phyloP scores from a whole-genome alignment of 2,113 vertebrate genomes.

The Chlamydotis undulata region DNA sequence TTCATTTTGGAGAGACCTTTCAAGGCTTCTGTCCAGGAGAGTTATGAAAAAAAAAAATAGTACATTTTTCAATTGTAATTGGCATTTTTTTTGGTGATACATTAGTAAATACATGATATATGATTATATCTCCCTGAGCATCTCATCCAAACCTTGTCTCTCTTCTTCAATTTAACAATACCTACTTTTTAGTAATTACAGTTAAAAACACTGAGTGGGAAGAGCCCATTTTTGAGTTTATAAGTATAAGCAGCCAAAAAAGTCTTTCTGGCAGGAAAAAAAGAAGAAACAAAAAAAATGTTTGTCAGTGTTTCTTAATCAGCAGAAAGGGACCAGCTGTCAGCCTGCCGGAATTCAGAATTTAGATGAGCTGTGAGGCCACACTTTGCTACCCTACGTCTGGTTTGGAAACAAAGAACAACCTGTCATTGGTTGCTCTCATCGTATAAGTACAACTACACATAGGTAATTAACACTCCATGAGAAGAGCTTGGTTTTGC shows the following conservation, averaged over 20 bases:
- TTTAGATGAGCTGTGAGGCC: conserved; percentile 39
- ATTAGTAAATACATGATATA: background rate
- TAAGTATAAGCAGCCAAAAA: background rate
- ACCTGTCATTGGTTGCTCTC: conserved; percentile 10
- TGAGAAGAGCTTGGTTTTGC: background rate
- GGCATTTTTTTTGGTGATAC: background rate
- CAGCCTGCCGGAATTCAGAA: conserved; percentile 13
- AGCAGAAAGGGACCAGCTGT: conserved; percentile 39
- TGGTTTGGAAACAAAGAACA: conserved; percentile 39
- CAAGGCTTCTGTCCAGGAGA: background rate
- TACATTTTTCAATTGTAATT: background rate
- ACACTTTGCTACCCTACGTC: background rate
- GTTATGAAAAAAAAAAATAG: background rate
- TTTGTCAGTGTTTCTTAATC: conserved; percentile 36
- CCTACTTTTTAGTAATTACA: background rate
- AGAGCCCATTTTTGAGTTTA: background rate
- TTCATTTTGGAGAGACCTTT: background rate
- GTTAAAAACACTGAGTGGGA: background rate
- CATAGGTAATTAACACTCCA: conserved; percentile 4
- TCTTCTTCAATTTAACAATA: background rate
- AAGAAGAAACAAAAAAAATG: background rate
- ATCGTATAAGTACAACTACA: background rate
- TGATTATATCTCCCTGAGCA: background rate
- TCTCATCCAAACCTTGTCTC: background rate
- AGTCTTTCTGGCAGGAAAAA: background rate